These are phyloP conservation scores for Hypothenemus hampei DNA, from an alignment of 1,140 invertebrate species.

Conservation along the genomic window DNA sequence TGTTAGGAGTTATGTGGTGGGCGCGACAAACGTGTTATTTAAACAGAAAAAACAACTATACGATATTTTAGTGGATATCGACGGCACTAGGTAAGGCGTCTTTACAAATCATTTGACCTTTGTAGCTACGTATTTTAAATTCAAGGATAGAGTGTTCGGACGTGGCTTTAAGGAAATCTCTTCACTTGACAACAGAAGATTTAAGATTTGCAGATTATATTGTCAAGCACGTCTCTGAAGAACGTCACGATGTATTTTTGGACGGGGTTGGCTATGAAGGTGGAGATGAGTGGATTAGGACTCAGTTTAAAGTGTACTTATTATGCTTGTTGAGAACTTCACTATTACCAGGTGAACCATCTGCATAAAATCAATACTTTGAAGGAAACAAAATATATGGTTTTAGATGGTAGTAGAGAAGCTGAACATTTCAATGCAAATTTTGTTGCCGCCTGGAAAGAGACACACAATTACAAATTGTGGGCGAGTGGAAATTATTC, in stretches of 20 bases:
- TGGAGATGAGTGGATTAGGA: slow-evolving; percentile 91
- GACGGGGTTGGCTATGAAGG: slow-evolving; percentile 85
- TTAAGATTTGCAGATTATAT: slow-evolving; percentile 92
- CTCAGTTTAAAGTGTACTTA: slow-evolving; percentile 91
- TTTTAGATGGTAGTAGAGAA: slow-evolving; percentile 67
- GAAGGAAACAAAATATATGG: too few relatives aligned
- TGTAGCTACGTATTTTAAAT: neutral
- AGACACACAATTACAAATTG: slow-evolving; percentile 81
- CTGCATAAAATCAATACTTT: too few relatives aligned
- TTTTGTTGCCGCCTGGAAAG: slow-evolving; percentile 82
- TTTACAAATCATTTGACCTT: too few relatives aligned
- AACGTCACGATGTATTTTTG: slow-evolving; percentile 71
- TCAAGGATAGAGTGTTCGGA: slow-evolving; percentile 81
- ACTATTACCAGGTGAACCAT: slow-evolving; percentile 60
- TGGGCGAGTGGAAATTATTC: slow-evolving; percentile 68
- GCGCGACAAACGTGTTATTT: slow-evolving; percentile 96
- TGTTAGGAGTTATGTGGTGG: slow-evolving; percentile 88
- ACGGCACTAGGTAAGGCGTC: slow-evolving; percentile 56
- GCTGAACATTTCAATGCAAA: slow-evolving; percentile 83
- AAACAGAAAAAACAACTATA: slow-evolving; percentile 91
- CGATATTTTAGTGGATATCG: slow-evolving; percentile 90
- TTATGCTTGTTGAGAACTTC: slow-evolving; percentile 81
- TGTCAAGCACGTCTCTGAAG: slow-evolving; percentile 76
- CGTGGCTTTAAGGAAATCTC: slow-evolving; percentile 71
- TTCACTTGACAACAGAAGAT: slow-evolving; percentile 91